Percentiles rank a stretch among this genome's conserved stretches.
Conservation (phyloP, 2,797 vertebrate genomes). For the Knipowitschia caucasica region DNA sequence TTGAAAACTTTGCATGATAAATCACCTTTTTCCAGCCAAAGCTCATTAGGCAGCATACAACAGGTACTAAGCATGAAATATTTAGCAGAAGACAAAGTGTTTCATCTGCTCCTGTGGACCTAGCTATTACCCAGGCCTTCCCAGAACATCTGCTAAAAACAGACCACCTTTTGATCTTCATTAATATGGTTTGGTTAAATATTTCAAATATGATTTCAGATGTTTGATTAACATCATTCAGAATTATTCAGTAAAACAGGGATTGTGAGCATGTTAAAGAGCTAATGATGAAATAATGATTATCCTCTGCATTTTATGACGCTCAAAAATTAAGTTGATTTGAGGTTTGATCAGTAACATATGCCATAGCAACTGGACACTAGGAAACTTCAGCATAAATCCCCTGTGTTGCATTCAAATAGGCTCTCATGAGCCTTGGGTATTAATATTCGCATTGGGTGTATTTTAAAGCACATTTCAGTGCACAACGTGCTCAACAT, state of each 20-base stretch:
- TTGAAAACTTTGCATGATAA: conserved; percentile 77
- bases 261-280: conserved; percentile 55
- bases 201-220: conserved; percentile 70
- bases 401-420: conserved; percentile 62
- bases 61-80: conserved; percentile 72
- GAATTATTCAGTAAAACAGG: conserved; percentile 75
- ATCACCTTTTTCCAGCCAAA: conserved; percentile 60
- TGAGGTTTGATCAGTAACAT: conserved; percentile 66
- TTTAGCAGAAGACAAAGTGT: conserved; percentile 73
- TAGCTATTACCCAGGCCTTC: conserved; percentile 63
- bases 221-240: conserved; percentile 75
- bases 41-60: conserved; percentile 72
- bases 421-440: conserved; percentile 62
- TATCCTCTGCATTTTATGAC: conserved; percentile 37
- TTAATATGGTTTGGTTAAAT: conserved; percentile 75
- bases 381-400: conserved; percentile 67
- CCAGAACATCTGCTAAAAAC: conserved; percentile 69
- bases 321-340: conserved; percentile 33
- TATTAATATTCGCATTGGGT: conserved; percentile 70
- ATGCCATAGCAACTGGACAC: conserved; percentile 58
- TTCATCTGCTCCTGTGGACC: conserved; percentile 72
- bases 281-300: conserved; percentile 71
- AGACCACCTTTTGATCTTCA: conserved; percentile 68
- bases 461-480: conserved; percentile 71
- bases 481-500: conserved; percentile 86